A percentile compares a stretch with the other conserved stretches of the same genome.
Conservation (phyloP, 2,113 vertebrate genomes). For the Xyliphius kryptos region DNA sequence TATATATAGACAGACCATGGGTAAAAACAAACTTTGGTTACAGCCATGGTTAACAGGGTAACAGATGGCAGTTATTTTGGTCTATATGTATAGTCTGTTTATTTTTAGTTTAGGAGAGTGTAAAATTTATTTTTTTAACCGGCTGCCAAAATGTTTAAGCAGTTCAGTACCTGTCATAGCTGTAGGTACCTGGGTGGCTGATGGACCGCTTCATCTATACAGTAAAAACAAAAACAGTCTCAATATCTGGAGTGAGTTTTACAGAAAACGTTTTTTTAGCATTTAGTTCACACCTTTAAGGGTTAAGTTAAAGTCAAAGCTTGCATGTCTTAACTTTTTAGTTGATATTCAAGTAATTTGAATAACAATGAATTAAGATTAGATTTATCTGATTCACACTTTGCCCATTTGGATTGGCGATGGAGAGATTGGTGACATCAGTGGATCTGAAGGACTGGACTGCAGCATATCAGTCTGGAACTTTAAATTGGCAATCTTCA, state of each 20-base stretch:
- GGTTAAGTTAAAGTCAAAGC: too few relatives aligned
- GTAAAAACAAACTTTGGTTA: too few relatives aligned
- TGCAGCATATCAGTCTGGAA: constrained; percentile 82
- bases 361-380: background rate
- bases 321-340: too few relatives aligned
- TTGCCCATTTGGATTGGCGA: constrained; percentile 81
- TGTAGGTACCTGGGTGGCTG: constrained; percentile 70
- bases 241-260: too few relatives aligned
- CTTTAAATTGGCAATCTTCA: constrained; percentile 89
- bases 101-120: too few relatives aligned
- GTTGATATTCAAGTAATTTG: background rate
- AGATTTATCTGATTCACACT: constrained; percentile 34
- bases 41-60: too few relatives aligned
- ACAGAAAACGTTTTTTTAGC: too few relatives aligned
- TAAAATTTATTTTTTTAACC: too few relatives aligned
- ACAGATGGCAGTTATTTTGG: too few relatives aligned
- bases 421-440: constrained; percentile 78
- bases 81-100: too few relatives aligned
- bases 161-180: constrained; percentile 61
- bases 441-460: constrained; percentile 63
- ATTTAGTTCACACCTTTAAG: too few relatives aligned
- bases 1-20: too few relatives aligned
- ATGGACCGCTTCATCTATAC: constrained; percentile 72
- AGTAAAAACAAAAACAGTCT: constrained; percentile 2
- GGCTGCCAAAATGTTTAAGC: background rate